Evolutionary conservation across 2,797 vertebrate genomes (phyloP).

Genomic region (Silurus aristotelis): DNA sequence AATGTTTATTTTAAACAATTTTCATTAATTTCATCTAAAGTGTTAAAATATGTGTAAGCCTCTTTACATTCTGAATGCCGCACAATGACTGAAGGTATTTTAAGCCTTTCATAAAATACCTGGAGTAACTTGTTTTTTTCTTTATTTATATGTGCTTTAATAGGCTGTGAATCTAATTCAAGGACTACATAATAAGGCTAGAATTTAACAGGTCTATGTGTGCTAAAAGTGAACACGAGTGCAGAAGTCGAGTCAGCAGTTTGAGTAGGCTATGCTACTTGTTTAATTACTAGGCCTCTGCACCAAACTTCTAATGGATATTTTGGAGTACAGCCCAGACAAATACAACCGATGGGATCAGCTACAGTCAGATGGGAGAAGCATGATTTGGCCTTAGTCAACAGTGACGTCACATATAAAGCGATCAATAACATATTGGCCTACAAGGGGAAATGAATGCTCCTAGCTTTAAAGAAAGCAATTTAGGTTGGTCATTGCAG

Average conservation of each 20-base stretch:
- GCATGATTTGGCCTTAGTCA: conserved; percentile 32
- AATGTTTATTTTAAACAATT: not conserved
- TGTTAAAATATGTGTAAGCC: not conserved
- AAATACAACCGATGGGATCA: conserved; percentile 61
- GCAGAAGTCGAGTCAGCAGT: conserved; percentile 44
- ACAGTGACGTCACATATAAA: conserved; percentile 40
- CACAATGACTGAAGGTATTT: not conserved
- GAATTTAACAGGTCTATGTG: conserved; percentile 22
- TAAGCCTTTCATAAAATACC: conserved; percentile 16
- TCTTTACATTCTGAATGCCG: not conserved
- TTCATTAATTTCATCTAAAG: not conserved
- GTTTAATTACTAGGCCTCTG: conserved; percentile 76
- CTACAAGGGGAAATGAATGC: conserved; percentile 21
- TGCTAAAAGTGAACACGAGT: conserved; percentile 45
- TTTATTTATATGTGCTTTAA: conserved; percentile 9
- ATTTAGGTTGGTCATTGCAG: not conserved
- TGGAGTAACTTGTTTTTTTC: not conserved
- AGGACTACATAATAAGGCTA: conserved; percentile 29
- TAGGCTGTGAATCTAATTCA: conserved; percentile 23
- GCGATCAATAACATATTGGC: conserved; percentile 25
- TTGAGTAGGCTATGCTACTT: conserved; percentile 49
- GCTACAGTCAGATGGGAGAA: conserved; percentile 34
- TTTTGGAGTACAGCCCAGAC: conserved; percentile 75
- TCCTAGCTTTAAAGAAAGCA: not conserved
- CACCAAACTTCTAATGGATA: conserved; percentile 77